These are phyloP conservation scores for Ametastegia equiseti DNA, from an alignment of 2,888 invertebrate genomes.

Conservation along the genomic window DNA sequence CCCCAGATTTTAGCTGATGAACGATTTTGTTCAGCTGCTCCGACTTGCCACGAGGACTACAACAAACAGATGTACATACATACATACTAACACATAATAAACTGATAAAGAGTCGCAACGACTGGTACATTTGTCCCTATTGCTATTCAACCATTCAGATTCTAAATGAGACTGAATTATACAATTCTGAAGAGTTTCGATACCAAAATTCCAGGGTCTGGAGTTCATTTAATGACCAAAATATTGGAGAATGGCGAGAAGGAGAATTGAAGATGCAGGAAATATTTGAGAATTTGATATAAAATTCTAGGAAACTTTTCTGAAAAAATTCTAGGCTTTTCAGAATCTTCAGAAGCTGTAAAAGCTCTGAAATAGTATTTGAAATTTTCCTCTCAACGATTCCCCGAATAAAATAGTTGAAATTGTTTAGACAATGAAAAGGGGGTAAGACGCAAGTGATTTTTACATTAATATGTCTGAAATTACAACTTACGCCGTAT, in stretches of 20 bases:
- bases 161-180: background rate
- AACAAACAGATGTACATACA: constrained; percentile 47
- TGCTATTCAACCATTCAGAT: background rate
- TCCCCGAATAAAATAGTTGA: background rate
- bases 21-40: constrained; percentile 66
- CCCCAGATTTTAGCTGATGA: constrained; percentile 61
- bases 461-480: background rate
- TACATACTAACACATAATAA: background rate
- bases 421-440: too few species aligned
- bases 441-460: background rate
- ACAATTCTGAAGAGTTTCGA: too few species aligned
- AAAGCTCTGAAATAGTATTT: too few species aligned
- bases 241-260: too few species aligned
- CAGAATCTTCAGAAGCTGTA: too few species aligned
- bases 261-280: too few species aligned
- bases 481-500: constrained; percentile 34
- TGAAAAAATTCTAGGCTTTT: too few species aligned
- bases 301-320: too few species aligned
- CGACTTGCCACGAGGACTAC: constrained; percentile 62
- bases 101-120: background rate
- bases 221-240: too few species aligned
- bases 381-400: too few species aligned
- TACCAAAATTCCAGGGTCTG: too few species aligned
- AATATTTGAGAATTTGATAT: too few species aligned
- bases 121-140: background rate